Base-by-base conservation (phyloP, 2,113 vertebrate species). In the Heptranchias perlo region DNA sequence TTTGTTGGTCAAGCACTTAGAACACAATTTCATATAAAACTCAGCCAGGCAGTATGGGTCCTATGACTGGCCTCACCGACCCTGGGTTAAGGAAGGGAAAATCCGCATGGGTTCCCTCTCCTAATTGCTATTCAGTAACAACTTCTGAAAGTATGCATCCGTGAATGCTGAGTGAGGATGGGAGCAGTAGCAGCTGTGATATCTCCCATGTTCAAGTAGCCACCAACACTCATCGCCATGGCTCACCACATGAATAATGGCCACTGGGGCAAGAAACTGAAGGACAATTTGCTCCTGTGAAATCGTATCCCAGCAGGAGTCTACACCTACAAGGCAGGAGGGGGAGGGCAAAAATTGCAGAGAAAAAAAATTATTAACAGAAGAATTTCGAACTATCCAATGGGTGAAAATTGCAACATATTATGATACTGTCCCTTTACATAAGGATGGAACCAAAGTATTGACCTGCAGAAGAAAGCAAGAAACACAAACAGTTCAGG, bases 1-100 rank as follows among this genome's bases (percentile, higher is more conserved):
- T 93, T 61, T 62, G n/a, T 92, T n/a, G 23, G 89, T 93, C 89
- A 93, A 21, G 54, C 35, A 62, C n/a, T n/a, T n/a, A n/a, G n/a
- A 62, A 93, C n/a, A 23, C 89, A n/a, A 39, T 58, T 92, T 92
- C 39, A 35, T 23, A 92, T 92, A 39, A 62, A 93, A 62, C n/a
- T 93, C 54, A 93, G 58, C 58, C 58, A 93, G 35, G 89, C 58
- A 21, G 6, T 62, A 21, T 25, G 35, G 35, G 7, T 21, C 35
- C n/a, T 93, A 5, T 64, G 54, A 39, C 31, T n/a, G 58, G 39
- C 58, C 2, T 21, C 35, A 93, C 35, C 14, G 8, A 64, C 5
- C 18, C 54, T 7, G 4, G n/a, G 31, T 61, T 35, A 61, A 14
- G 3, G 2, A 92, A n/a, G 18, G 35, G 54, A 92, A 92, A 92